Conservation (phyloP, 2,113 vertebrate species). For the Xenus cinereus region DNA sequence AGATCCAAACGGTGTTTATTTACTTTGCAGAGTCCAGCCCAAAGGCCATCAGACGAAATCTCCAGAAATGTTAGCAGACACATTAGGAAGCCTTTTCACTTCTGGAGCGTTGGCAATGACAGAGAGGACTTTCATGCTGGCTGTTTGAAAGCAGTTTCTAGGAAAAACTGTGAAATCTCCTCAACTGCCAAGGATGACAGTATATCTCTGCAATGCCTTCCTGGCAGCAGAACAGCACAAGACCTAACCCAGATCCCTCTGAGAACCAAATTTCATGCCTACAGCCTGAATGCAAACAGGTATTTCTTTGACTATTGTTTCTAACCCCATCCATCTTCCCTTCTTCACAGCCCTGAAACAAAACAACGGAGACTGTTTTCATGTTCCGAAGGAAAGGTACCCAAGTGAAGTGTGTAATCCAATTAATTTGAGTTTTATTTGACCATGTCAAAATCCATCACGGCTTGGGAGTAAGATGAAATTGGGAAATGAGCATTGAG, state of each 20-base stretch:
- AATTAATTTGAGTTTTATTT: conserved; percentile 67
- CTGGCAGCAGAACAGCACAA: neutral
- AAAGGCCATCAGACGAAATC: neutral
- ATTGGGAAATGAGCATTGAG: conserved; percentile 23
- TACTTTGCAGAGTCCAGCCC: neutral
- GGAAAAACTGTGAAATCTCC: neutral
- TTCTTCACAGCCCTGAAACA: conserved; percentile 1
- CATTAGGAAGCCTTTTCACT: neutral
- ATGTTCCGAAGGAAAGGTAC: conserved; percentile 37
- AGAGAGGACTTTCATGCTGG: neutral
- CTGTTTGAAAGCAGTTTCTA: neutral
- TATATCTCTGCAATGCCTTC: neutral
- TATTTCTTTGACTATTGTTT: neutral
- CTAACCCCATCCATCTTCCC: neutral
- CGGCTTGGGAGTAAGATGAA: neutral
- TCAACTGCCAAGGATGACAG: conserved; percentile 3
- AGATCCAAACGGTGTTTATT: neutral
- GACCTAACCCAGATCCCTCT: neutral
- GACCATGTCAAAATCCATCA: conserved; percentile 59
- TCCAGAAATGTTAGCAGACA: neutral
- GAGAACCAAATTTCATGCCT: neutral
- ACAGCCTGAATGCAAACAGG: conserved; percentile 10
- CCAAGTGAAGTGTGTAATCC: conserved; percentile 65
- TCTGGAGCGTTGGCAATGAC: neutral
- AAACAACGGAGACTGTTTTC: conserved; percentile 30